Base-by-base conservation (phyloP, 2,888 invertebrate genomes). In the Malacosoma neustria region DNA sequence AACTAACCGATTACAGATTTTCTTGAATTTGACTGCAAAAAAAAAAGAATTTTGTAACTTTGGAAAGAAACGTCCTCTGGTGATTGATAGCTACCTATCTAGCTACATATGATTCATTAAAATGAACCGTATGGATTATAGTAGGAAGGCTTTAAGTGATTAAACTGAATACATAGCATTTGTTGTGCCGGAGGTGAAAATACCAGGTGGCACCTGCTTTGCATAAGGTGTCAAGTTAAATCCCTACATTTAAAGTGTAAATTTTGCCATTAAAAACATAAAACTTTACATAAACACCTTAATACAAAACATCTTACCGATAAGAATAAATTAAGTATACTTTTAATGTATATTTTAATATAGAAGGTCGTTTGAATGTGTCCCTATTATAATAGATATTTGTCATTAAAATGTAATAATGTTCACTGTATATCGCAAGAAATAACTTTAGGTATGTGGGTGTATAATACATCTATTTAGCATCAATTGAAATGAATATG, bases 191-290 rank as follows among this genome's bases (percentile, higher is more conserved):
- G 38, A 43, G 45, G 49, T 56, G 51, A 57, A 71, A 76, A 79
- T 81, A 82, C 81, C 84, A 74, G 73, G 79, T 81, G 76, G 80
- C 84, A 84, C 81, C 85, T 86, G 84, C 72, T 86, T 85, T 81
- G 84, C 84, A 85, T 85, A 84, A 81, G 77, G 79, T 73, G 74
- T 80, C 76, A 80, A 75, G 79, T 66, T 63, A 76, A 65, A 75
- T 71, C 75, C 67, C 72, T 67, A 72, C 70, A 69, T 72, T 72
- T 67, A 69, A 76, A 74, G 79, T 76, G 77, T 75, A 80, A 76
- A 80, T 77, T 77, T 80, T 69, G 76, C 77, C 77, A 80, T 81
- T 76, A 76, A 73, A 69, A 72, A 62, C 64, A 79, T 75, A 73
- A 72, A 75, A 73, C 64, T 76, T 64, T 67, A 64, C 66, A 74